A percentile compares a stretch with the other conserved stretches of the same genome.
Evolutionary conservation across 2,888 invertebrate genomes (phyloP).

Genomic region (Mycalesis mineus): DNA sequence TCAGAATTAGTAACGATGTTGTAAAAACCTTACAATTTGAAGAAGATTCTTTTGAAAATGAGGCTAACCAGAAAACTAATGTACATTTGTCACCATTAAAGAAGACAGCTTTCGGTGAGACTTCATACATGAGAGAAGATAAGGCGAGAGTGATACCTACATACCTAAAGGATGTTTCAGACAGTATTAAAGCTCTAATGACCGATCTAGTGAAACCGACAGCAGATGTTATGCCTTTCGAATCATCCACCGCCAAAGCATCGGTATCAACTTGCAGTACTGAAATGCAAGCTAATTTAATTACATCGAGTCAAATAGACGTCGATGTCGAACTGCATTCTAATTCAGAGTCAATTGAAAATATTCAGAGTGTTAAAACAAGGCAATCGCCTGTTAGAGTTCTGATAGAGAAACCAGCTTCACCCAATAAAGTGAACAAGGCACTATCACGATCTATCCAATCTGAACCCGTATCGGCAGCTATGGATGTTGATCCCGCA

Average conservation of each 20-base stretch:
- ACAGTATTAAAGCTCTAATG: slow-evolving; percentile 60
- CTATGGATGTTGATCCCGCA: slow-evolving; percentile 14
- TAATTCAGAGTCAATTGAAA: slow-evolving; percentile 32
- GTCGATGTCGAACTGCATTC: slow-evolving; percentile 38
- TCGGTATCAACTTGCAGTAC: slow-evolving; percentile 44
- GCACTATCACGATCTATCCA: slow-evolving; percentile 9
- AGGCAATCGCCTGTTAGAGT: neutral
- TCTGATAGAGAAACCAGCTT: slow-evolving; percentile 12
- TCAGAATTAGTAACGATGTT: slow-evolving; percentile 49
- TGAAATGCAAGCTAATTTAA: slow-evolving; percentile 56
- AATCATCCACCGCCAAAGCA: slow-evolving; percentile 21
- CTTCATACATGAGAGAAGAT: slow-evolving; percentile 42
- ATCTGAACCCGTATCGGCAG: slow-evolving; percentile 1
- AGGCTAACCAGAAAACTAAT: slow-evolving; percentile 33
- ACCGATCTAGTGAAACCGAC: slow-evolving; percentile 61
- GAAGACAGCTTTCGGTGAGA: slow-evolving; percentile 54
- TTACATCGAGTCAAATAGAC: slow-evolving; percentile 61
- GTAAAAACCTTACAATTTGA: slow-evolving; percentile 63
- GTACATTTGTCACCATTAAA: slow-evolving; percentile 43
- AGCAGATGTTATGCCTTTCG: slow-evolving; percentile 46
- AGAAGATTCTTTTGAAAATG: slow-evolving; percentile 45
- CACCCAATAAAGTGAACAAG: slow-evolving; percentile 13
- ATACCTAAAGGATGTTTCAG: slow-evolving; percentile 51
- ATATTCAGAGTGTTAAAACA: slow-evolving; percentile 22
- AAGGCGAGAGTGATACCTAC: slow-evolving; percentile 58